These are phyloP conservation scores for Aptenodytes forsteri DNA, from an alignment of 2,113 vertebrate species.

Conservation along the genomic window DNA sequence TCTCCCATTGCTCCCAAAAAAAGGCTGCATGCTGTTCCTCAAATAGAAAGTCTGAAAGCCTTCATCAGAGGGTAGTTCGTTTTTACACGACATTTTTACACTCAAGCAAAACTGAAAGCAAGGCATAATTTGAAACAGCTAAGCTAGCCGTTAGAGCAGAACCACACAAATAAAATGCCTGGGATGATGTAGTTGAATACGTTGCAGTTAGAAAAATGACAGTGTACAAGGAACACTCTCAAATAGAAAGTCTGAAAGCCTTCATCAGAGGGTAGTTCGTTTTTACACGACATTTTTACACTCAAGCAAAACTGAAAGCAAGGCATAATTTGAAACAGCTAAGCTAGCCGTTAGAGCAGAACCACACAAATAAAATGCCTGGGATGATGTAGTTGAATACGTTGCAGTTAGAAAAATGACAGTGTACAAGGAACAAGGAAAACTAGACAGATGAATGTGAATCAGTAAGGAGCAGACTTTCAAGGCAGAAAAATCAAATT, in stretches of 20 bases:
- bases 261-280: conserved; percentile 15
- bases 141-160: not conserved
- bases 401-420: conserved; percentile 18
- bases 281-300: conserved; percentile 10
- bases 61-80: conserved; percentile 15
- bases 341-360: not conserved
- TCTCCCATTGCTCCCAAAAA: not conserved
- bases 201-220: conserved; percentile 18
- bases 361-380: conserved; percentile 25
- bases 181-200: not conserved
- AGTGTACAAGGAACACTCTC: not conserved
- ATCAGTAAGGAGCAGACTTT: not conserved
- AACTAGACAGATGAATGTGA: not conserved
- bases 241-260: conserved; percentile 37
- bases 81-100: conserved; percentile 10
- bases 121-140: conserved; percentile 39
- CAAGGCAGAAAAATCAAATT: not conserved
- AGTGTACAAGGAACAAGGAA: not conserved
- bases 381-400: not conserved
- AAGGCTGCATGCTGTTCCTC: conserved; percentile 31
- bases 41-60: conserved; percentile 37
- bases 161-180: conserved; percentile 25
- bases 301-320: conserved; percentile 32
- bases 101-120: conserved; percentile 32
- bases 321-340: conserved; percentile 39